Percentiles rank a stretch among this genome's conserved stretches.
phyloP scores from a whole-genome alignment of 2,797 vertebrate genomes.

The Vespertilio murinus region DNA sequence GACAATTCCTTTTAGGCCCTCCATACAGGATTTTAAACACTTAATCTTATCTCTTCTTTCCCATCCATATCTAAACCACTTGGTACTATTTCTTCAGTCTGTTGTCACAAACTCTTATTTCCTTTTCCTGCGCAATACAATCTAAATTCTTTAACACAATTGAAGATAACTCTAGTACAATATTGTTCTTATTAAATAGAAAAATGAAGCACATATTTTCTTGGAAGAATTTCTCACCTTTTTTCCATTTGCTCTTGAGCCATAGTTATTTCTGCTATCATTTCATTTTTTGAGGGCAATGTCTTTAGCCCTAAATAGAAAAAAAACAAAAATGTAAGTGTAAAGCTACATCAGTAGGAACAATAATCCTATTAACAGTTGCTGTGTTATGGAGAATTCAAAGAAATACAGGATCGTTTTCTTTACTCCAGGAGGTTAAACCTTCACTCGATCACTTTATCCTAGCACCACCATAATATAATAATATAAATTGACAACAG shows the following conservation, averaged over 20 bases:
- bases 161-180: not conserved
- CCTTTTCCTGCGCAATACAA: not conserved
- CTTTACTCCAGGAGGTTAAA: not conserved
- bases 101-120: not conserved
- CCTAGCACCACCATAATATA: not conserved
- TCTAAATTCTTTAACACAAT: not conserved
- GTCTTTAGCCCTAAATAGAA: conserved; percentile 81
- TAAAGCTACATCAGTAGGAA: not conserved
- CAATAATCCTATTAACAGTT: conserved; percentile 12
- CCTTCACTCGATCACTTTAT: not conserved
- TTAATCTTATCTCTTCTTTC: not conserved
- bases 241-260: conserved; percentile 75
- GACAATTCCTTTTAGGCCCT: not conserved
- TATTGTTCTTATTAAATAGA: not conserved
- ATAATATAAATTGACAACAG: not conserved
- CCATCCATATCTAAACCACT: not conserved
- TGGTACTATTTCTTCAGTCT: not conserved
- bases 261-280: conserved; percentile 85
- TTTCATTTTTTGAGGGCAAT: conserved; percentile 82
- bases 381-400: conserved; percentile 1
- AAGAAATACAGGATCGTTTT: conserved; percentile 28
- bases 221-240: conserved; percentile 75
- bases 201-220: not conserved
- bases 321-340: conserved; percentile 33
- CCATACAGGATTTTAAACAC: not conserved